Base-by-base conservation (phyloP, 1,140 invertebrate species). In the Orchesella cincta region DNA sequence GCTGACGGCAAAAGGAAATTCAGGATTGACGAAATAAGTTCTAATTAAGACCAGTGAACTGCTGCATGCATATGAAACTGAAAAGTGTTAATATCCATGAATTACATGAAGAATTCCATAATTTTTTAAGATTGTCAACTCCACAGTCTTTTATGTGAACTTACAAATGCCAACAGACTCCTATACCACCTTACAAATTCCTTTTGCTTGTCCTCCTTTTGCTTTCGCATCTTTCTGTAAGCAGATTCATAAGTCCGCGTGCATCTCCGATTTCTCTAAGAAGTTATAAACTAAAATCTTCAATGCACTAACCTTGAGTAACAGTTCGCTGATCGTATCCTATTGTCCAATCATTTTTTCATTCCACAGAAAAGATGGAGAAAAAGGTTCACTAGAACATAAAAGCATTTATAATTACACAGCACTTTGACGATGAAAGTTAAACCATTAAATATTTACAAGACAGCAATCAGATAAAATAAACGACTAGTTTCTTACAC, bases 21-120 rank as follows among this genome's bases (percentile, higher is more conserved):
- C 91, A 1, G 88, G 87, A 84, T 94, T 94, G 3, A 93, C 91
- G 82, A 95, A 95, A 83, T 93, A 93, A 0, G 93, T 94, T 2
- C 91, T 90, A 84, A 95, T 95, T 82, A 93, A 90, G 12, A 87
- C 86, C 0, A 91, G 91, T 1, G 88, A 89, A 35, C 90, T 90
- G 0, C 92, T 92, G 80, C 93, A 95, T 0, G 90, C 51, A 51
- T 79, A 81, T 0, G 77, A 78, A 78, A 81, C 80, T 81, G 51
- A 33, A 52, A 29, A 64, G 26, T 23, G n/a, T n/a, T n/a, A 28
- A 71, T 12, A 64, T 29, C 14, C 5, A 64, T 26, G 28, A 12
- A 71, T 16, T 36, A 20, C 31, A 51, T 51, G 46, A 51, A 51
- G n/a, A 71, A 31, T 20, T 34, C 31, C 23, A 71, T 12, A 5